A percentile compares a stretch with the other conserved stretches of the same genome.
These are phyloP conservation scores for Nemopilema nomurai DNA, from an alignment of 30 jellyfish, hydroid and myxozoan species.

Conservation along the genomic window DNA sequence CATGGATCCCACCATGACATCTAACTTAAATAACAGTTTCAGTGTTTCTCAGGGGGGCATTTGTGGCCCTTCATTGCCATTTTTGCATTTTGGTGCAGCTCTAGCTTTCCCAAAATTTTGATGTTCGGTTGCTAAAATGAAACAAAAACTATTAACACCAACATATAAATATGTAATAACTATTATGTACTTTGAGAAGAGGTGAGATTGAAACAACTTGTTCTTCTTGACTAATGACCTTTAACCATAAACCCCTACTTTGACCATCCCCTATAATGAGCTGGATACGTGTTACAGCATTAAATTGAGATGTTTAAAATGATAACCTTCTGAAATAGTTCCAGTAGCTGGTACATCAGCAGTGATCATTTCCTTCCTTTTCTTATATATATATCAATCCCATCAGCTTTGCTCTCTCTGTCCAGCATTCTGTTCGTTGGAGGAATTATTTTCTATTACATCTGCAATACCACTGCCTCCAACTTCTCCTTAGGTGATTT, in stretches of 20 bases:
- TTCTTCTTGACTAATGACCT: background rate
- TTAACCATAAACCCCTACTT: background rate
- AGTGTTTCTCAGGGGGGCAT: background rate
- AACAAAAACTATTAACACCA: background rate
- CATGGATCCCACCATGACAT: background rate
- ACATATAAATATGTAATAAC: no score
- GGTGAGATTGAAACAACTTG: background rate
- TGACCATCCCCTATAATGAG: background rate
- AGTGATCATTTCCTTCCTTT: conserved; percentile 4
- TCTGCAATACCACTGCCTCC: background rate
- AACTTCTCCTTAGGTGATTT: background rate
- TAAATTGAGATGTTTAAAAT: background rate
- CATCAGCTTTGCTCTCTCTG: conserved; percentile 9
- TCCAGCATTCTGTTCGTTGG: conserved; percentile 35
- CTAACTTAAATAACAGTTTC: no score
- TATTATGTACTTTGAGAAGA: background rate
- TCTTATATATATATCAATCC: background rate
- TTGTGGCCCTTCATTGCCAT: background rate
- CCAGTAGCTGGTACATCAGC: conserved; percentile 48
- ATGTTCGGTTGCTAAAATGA: background rate
- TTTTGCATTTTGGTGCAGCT: background rate
- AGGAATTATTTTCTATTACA: background rate
- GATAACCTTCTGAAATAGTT: background rate
- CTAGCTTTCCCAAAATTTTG: background rate
- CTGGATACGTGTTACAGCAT: background rate